Conservation (phyloP, 2,113 vertebrate genomes). For the Tor tambroides region DNA sequence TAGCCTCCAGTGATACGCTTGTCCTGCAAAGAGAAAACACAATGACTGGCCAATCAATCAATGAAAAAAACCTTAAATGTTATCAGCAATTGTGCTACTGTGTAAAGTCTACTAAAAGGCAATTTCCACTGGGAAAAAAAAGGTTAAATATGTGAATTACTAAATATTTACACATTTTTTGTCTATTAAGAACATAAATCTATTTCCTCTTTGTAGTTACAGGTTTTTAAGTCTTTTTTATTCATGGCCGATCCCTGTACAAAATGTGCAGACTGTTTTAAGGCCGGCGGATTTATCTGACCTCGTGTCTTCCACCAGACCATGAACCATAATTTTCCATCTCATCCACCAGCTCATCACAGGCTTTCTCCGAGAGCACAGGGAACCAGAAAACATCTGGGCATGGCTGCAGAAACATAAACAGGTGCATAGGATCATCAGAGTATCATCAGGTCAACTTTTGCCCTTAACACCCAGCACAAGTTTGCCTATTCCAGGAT, state of each 20-base stretch:
- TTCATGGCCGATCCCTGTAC: not conserved
- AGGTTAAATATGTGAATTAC: not conserved
- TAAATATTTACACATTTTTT: not conserved
- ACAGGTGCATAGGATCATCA: not conserved
- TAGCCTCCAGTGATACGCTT: conserved; percentile 94
- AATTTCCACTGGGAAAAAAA: not conserved
- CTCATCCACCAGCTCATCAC: conserved; percentile 93
- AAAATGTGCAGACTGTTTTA: conserved; percentile 21
- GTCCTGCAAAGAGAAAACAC: conserved; percentile 78
- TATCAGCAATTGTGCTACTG: not conserved
- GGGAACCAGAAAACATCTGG: conserved; percentile 99
- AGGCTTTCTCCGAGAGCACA: conserved; percentile 88
- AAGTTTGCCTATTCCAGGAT: not conserved
- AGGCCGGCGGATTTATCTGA: conserved; percentile 71
- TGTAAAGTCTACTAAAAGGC: not conserved
- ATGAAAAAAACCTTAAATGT: not conserved
- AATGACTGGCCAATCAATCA: not conserved
- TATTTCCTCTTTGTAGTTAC: not conserved
- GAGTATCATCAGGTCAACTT: not conserved
- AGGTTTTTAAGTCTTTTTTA: not conserved
- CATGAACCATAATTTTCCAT: conserved; percentile 94
- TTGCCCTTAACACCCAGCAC: not conserved
- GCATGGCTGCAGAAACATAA: conserved; percentile 83
- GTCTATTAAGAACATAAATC: not conserved
- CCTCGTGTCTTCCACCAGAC: conserved; percentile 92